Evolutionary conservation across 2,113 vertebrate genomes (phyloP), one percentile per base, ranked within the genome.

Genomic region (Hemicordylus capensis): DNA sequence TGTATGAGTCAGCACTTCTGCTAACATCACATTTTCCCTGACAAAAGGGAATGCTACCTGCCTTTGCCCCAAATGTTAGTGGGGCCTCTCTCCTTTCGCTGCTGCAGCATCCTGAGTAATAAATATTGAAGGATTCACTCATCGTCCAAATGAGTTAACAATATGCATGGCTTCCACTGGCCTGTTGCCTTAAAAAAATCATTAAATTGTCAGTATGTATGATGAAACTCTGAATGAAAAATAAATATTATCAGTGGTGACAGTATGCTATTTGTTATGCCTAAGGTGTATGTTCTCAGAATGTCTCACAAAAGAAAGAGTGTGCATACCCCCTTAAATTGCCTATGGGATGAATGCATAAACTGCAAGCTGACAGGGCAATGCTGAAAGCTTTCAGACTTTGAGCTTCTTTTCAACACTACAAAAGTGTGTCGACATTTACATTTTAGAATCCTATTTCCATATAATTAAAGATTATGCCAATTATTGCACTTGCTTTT

Each of bases 201-300:
- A 95, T 90, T 94, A 92, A 90, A 89, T 90, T 93, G 88, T 94
- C 92, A 90, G 85, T 87, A 79, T 61, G 69, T 84, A 84, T 87
- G 89, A 94, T 93, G 78, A 91, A 90, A 46, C 46, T 88, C 88
- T 83, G 48, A 95, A 94, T 84, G 54, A 94, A 92, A 92, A 94
- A 89, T 76, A 92, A 90, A 90, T 92, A 90, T 89, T 90, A 93
- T 91, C 92, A 89, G 88, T 90, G 72, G 69, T 90, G 90, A 92
- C 82, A 87, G 84, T 72, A n/a, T 58, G 58, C 80, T 91, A 88
- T 90, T 86, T 90, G 54, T 84, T 92, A 93, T 91, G 81, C 82
- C 61, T 69, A 85, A 76, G 76, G 89, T 85, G 74, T 78, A 75
- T 64, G 31, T 83, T 90, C 81, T 85, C 88, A 90, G 91, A 92